Evolutionary conservation across 2,113 vertebrate species (phyloP), one percentile per base, ranked within the genome.

Genomic region (Ceyx melanurus): DNA sequence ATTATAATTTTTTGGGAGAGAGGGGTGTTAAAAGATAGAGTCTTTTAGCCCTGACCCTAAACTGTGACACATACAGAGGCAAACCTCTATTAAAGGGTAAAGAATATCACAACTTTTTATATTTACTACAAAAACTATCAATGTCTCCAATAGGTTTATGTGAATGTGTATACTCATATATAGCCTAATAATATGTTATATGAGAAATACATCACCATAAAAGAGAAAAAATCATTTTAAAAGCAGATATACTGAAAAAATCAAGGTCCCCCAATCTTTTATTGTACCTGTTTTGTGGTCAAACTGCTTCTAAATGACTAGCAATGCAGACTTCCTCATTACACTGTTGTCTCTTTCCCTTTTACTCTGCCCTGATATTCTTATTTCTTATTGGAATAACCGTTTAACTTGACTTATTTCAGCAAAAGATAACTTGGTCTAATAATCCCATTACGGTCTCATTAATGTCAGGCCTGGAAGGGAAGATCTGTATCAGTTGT

Each of bases 401-500:
- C 1, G 1, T 31, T 83, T 88, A 80, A 73, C 54, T 87, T 89
- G 43, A 65, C 65, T 84, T 78, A 62, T 67, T 89, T 84, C 61
- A 91, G 46, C 12, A 89, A 89, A 92, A 89, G 58, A 91, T 82
- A 91, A 87, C 58, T 64, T 85, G 64, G 20, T 40, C 18, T 92
- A 95, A 82, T 68, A 80, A 86, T 37, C 31, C 67, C 21, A 86
- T 94, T 91, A 91, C 37, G 76, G 16, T 26, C 23, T 91, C 50
- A 90, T 91, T 95, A 94, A 66, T 76, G 31, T 73, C 51, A 86
- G 26, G 15, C 76, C 60, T 88, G 64, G 42, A 74, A 90, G 64
- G 46, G 76, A 93, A 82, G 62, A 86, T 85, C 54, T 62, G 2
- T 82, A 88, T 93, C 73, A 33, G 22, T 58, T 64, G 37, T 54